Evolutionary conservation across 92 coral and sea anemone genomes (phyloP), one percentile per base, ranked within the genome.

Genomic region (Meandrina meandrites): DNA sequence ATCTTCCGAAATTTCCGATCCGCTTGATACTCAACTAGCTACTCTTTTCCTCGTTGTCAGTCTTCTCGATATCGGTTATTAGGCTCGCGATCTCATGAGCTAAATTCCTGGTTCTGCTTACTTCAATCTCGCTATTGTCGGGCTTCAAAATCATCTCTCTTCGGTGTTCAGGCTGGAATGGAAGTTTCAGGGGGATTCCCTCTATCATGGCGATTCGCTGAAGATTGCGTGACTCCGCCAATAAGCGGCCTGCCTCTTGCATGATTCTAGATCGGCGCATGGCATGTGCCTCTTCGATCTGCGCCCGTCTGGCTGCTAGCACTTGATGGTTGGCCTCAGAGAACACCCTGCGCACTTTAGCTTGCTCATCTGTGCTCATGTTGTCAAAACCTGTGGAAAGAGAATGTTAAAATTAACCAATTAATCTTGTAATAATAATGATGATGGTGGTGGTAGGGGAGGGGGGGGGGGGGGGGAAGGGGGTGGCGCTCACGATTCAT

Each of bases 161-260:
- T 19, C 81, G 83, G 16, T 42, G 50, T 34, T 28, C 45, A 10
- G 47, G 32, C 4, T 30, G 42, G 31, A 78, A 47, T 1, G 88
- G 83, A 57, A 85, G 76, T 32, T 45, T 85, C 50, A 85, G 40
- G 13, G 88, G 88, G n/a, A 85, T 85, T 8, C 88, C 88, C 22
- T 85, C 88, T 14, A 56, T n/a, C 37, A 75, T 69, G 12, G 88
- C 88, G 48, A 47, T 24, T 76, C 18, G 50, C 88, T 85, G 88
- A 85, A 85, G 88, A 78, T 64, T 62, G 15, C 82, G 82, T 77
- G 88, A 77, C 32, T 85, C 82, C n/a, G 88, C 83, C 82, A 76
- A 30, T 12, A 85, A 22, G 32, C 83, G 88, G 42, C 82, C 60
- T 16, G 88, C 88, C 66, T 85, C 82, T 48, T 62, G 66, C 88